A percentile compares a stretch with the other conserved stretches of the same genome.
These are phyloP conservation scores for Pelobates fuscus DNA, from an alignment of 2,113 vertebrate genomes.

Conservation along the genomic window DNA sequence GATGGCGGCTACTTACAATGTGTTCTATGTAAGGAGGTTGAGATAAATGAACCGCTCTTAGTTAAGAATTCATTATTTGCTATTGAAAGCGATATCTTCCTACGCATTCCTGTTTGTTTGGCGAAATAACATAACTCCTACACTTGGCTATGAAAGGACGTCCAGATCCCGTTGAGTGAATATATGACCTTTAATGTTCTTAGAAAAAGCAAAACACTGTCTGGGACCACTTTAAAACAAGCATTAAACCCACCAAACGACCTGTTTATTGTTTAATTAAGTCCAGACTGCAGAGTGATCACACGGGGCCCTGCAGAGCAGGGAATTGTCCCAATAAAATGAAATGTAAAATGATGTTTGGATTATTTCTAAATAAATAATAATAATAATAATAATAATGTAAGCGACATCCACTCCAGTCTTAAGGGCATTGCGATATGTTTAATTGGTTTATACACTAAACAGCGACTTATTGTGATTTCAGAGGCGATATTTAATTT, in stretches of 20 bases:
- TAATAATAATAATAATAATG: no score
- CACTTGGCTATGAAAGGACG: slow-evolving; percentile 63
- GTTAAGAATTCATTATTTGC: slow-evolving; percentile 66
- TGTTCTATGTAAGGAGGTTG: slow-evolving; percentile 39
- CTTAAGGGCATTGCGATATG: no score
- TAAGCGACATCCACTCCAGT: no score
- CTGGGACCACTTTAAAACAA: not conserved
- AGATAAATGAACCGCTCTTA: slow-evolving; percentile 54
- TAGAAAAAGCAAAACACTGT: slow-evolving; percentile 49
- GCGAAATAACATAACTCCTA: slow-evolving; percentile 66
- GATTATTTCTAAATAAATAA: no score
- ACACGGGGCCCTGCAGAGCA: slow-evolving; percentile 18
- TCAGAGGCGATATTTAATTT: no score
- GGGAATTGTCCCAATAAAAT: slow-evolving; percentile 44
- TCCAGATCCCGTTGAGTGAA: slow-evolving; percentile 64
- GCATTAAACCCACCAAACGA: slow-evolving; percentile 8
- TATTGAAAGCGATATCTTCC: slow-evolving; percentile 59
- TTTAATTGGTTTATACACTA: no score
- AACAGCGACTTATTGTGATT: no score
- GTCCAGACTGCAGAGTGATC: slow-evolving; percentile 18
- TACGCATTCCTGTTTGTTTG: slow-evolving; percentile 63
- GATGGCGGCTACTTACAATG: slow-evolving; percentile 16
- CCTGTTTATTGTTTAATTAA: slow-evolving; percentile 28
- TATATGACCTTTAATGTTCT: slow-evolving; percentile 64
- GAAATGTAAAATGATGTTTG: slow-evolving; percentile 23